These are phyloP conservation scores for Resseliella maxima DNA, from an alignment of 2,888 invertebrate species.

Conservation along the genomic window DNA sequence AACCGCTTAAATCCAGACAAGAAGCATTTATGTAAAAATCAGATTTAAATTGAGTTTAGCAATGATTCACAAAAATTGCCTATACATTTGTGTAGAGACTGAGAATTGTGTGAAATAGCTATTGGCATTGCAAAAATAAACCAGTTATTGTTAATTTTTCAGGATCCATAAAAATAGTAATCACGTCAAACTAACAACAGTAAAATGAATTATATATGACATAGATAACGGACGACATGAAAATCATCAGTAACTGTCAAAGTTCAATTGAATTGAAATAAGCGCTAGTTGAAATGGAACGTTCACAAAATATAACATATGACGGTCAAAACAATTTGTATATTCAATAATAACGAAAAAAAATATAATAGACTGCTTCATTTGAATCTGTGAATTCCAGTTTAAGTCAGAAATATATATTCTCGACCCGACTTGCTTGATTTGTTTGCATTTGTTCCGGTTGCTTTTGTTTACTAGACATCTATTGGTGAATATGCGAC, in stretches of 20 bases:
- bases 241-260: slow-evolving; percentile 21
- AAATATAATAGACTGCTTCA: slow-evolving; percentile 9
- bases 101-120: neutral
- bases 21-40: neutral
- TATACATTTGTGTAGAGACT: neutral
- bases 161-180: neutral
- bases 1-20: neutral
- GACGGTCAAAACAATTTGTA: neutral
- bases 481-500: neutral
- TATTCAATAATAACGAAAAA: neutral
- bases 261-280: neutral
- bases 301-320: neutral
- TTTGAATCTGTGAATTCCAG: neutral
- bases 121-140: neutral
- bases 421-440: neutral
- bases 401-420: neutral
- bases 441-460: neutral
- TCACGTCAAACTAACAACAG: neutral
- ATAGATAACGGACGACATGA: neutral
- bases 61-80: neutral
- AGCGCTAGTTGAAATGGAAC: neutral
- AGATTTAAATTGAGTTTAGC: slow-evolving; percentile 5
- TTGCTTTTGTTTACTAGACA: neutral
- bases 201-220: neutral
- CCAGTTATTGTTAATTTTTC: neutral